Percentiles rank a stretch among this genome's conserved stretches.
Evolutionary conservation across 2,797 vertebrate genomes (phyloP).

Genomic region (Paramormyrops hopkinsi): DNA sequence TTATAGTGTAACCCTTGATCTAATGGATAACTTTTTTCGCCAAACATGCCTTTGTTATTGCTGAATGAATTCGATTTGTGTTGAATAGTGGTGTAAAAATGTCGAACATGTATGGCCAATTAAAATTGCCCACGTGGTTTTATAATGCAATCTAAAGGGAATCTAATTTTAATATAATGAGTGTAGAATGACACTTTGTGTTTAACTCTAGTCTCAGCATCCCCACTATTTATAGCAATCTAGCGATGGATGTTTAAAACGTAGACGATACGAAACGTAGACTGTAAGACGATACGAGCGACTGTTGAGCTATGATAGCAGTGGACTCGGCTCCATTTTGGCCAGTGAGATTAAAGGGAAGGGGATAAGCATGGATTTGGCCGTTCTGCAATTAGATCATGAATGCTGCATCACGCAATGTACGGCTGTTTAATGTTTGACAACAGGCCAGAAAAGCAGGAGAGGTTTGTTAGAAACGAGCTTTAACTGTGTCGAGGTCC

Average conservation of each 20-base stretch:
- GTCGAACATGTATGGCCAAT: background rate
- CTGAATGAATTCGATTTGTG: background rate
- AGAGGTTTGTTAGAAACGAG: background rate
- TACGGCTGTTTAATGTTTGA: background rate
- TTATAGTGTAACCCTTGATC: background rate
- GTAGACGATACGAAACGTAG: background rate
- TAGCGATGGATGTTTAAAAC: background rate
- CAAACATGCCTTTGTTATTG: background rate
- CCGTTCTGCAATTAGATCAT: constrained; percentile 2
- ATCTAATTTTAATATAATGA: background rate
- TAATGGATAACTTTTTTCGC: background rate
- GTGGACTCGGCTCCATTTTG: constrained; percentile 14
- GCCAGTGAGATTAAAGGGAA: background rate
- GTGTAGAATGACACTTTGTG: background rate
- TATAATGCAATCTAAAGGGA: background rate
- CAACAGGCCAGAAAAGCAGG: background rate
- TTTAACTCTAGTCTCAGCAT: background rate
- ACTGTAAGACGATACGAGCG: background rate
- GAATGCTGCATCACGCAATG: background rate
- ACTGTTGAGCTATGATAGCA: background rate
- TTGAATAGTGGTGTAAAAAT: background rate
- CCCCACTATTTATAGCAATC: constrained; percentile 2
- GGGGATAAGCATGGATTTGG: background rate
- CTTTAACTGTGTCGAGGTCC: background rate
- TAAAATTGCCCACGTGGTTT: background rate